These are phyloP conservation scores for Rhizomys pruinosus DNA, from an alignment of 2,113 vertebrate genomes.

Conservation along the genomic window DNA sequence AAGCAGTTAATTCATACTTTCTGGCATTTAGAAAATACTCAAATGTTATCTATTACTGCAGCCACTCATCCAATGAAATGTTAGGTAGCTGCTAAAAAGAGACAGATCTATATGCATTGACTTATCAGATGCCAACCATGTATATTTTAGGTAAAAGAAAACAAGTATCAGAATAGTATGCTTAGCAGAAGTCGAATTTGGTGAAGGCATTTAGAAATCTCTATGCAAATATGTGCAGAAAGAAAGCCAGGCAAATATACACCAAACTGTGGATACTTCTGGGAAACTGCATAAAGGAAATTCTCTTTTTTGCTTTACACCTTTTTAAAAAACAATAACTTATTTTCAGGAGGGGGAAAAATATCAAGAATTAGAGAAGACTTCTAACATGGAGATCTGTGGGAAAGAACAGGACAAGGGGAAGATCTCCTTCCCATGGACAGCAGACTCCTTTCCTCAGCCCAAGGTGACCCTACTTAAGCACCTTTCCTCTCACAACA, in stretches of 20 bases:
- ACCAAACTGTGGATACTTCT: conserved; percentile 1
- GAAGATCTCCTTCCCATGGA: neutral
- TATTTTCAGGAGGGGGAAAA: neutral
- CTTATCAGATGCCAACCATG: conserved; percentile 26
- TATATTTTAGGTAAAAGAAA: conserved; percentile 53
- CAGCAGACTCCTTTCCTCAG: neutral
- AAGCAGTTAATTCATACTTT: conserved; percentile 4
- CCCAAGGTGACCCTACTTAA: neutral
- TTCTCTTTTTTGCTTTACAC: neutral
- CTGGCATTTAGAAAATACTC: neutral
- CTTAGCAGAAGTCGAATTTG: conserved; percentile 30
- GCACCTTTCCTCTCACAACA: neutral
- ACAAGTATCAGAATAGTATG: conserved; percentile 38
- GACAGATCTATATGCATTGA: neutral
- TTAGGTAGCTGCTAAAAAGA: conserved; percentile 25
- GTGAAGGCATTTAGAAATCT: neutral
- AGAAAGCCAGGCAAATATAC: neutral
- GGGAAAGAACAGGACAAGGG: neutral
- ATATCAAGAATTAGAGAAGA: conserved; percentile 26
- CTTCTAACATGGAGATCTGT: neutral
- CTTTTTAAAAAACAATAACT: neutral
- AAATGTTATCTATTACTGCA: neutral
- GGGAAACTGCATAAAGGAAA: neutral
- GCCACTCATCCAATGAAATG: neutral
- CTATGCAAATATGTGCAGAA: neutral